These are phyloP conservation scores for Darevskia mixta DNA, from an alignment of 2,797 vertebrate genomes.

Conservation along the genomic window DNA sequence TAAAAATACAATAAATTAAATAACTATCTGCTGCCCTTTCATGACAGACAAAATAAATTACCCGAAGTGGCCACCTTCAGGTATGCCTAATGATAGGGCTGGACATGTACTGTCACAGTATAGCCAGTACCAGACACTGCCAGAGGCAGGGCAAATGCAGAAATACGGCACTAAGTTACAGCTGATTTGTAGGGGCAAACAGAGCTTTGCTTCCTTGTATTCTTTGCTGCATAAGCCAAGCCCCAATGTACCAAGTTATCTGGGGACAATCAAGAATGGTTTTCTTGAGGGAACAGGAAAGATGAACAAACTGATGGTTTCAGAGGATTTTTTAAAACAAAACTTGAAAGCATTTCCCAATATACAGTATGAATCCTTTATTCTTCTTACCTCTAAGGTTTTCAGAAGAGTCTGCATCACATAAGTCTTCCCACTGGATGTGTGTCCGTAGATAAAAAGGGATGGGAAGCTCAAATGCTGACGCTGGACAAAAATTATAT, in stretches of 20 bases:
- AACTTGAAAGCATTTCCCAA: constrained; percentile 21
- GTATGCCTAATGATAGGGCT: neutral
- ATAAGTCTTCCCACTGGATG: constrained; percentile 94
- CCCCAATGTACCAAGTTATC: neutral
- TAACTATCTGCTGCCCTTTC: too few species aligned
- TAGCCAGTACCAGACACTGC: neutral
- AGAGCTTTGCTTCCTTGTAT: neutral
- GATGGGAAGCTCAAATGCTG: constrained; percentile 92
- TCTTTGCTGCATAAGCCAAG: neutral
- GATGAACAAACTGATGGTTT: neutral
- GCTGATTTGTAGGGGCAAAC: neutral
- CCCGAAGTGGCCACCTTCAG: too few species aligned
- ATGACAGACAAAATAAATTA: neutral
- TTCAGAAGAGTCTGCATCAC: constrained; percentile 87
- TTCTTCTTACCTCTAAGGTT: constrained; percentile 87
- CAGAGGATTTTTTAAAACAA: neutral
- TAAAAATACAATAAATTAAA: neutral
- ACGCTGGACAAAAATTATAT: constrained; percentile 77
- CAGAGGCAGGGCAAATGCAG: neutral
- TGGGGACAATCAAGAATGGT: neutral
- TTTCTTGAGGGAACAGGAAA: neutral
- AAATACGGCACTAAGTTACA: neutral
- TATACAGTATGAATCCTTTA: neutral
- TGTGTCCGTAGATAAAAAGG: constrained; percentile 95
- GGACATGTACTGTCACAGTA: neutral